These are phyloP conservation scores for Gobiocypris rarus DNA, from an alignment of 2,113 vertebrate genomes.

Conservation along the genomic window DNA sequence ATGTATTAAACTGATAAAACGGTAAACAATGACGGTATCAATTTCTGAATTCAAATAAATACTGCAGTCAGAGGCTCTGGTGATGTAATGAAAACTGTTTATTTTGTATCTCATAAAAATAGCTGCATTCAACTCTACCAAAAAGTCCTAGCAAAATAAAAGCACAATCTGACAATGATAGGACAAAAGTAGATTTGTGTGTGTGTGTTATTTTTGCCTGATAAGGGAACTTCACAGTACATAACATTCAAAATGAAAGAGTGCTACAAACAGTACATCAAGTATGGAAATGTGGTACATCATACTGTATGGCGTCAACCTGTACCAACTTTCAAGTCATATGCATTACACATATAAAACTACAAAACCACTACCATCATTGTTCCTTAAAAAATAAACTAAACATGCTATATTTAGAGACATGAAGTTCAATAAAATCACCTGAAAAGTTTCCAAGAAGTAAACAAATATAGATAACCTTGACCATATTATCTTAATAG, in stretches of 20 bases:
- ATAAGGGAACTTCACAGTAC: constrained; percentile 62
- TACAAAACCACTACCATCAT: constrained; percentile 20
- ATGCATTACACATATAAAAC: constrained; percentile 24
- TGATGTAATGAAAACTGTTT: constrained; percentile 67
- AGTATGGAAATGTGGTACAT: constrained; percentile 55
- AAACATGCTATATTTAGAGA: constrained; percentile 41
- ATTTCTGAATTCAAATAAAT: constrained; percentile 4
- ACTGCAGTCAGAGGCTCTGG: not conserved
- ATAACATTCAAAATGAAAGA: constrained; percentile 47
- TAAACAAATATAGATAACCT: constrained; percentile 9
- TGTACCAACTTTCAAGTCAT: constrained; percentile 38
- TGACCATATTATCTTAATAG: not conserved
- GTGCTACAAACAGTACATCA: constrained; percentile 45
- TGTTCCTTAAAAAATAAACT: constrained; percentile 23
- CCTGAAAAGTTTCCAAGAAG: constrained; percentile 21
- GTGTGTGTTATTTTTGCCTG: constrained; percentile 27
- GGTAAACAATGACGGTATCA: not conserved
- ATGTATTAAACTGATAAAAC: not conserved
- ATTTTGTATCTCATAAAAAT: constrained; percentile 75
- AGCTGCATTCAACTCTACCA: constrained; percentile 72
- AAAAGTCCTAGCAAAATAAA: constrained; percentile 56
- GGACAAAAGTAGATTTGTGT: not conserved
- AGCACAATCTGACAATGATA: constrained; percentile 15
- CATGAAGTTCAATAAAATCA: constrained; percentile 15
- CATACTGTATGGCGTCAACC: constrained; percentile 26